phyloP scores from a whole-genome alignment of 2,888 invertebrate species.

The Dryobotodes eremita region DNA sequence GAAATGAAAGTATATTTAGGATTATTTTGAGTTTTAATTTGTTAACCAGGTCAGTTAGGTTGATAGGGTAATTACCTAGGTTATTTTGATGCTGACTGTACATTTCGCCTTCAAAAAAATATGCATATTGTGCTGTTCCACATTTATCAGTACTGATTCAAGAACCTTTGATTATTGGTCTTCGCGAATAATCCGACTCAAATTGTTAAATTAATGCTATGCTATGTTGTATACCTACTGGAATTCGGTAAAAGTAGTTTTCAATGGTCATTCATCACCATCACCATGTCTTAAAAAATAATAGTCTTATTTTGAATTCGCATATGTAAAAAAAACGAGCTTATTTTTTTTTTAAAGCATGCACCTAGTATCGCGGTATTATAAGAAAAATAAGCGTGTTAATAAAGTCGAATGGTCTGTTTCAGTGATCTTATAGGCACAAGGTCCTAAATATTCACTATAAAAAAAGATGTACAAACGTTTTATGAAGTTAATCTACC shows the following conservation, averaged over 20 bases:
- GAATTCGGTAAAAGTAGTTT: background rate
- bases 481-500: background rate
- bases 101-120: background rate
- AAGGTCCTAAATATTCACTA: background rate
- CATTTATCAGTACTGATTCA: background rate
- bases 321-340: background rate
- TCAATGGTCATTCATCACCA: background rate
- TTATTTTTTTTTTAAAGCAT: too few relatives aligned
- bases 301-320: background rate
- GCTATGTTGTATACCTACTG: background rate
- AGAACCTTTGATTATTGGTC: background rate
- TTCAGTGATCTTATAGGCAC: background rate
- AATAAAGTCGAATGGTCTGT: background rate
- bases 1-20: background rate
- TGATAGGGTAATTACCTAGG: background rate
- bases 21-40: slow-evolving; percentile 2
- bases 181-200: background rate
- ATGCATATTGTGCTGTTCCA: background rate
- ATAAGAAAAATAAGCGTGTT: background rate
- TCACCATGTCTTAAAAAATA: background rate
- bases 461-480: background rate
- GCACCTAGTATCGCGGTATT: background rate
- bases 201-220: background rate
- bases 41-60: background rate
- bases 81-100: background rate